Evolutionary conservation across 1,140 invertebrate genomes (phyloP).

Genomic region (Bombus vancouverensis): DNA sequence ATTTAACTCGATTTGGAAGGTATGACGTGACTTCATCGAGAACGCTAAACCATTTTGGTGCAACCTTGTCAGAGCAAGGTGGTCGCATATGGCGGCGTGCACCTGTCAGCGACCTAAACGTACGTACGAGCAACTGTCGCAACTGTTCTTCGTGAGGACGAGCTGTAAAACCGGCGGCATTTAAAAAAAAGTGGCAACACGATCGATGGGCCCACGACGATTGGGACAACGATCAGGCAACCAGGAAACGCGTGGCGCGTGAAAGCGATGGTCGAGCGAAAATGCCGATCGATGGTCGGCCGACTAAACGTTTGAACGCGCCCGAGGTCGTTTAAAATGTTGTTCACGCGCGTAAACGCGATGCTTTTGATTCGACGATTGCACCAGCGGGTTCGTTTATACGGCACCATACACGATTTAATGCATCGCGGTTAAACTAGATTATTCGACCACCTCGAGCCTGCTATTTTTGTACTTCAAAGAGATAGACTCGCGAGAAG

Average conservation of each 20-base stretch:
- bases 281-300: not conserved
- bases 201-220: slow-evolving; percentile 4
- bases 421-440: not conserved
- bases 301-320: not conserved
- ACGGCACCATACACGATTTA: not conserved
- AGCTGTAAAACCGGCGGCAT: slow-evolving; percentile 4
- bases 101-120: slow-evolving; percentile 57
- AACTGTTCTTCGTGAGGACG: slow-evolving; percentile 38
- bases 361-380: not conserved
- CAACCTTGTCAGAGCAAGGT: slow-evolving; percentile 67
- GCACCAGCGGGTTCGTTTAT: not conserved
- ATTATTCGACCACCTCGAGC: not conserved
- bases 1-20: slow-evolving; percentile 40
- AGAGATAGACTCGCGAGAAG: not conserved
- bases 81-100: slow-evolving; percentile 66
- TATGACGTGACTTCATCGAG: slow-evolving; percentile 49
- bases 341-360: not conserved
- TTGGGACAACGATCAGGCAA: not conserved
- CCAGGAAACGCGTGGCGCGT: not conserved
- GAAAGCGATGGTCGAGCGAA: not conserved
- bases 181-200: not conserved
- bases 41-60: slow-evolving; percentile 63
- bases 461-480: not conserved
- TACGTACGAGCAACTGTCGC: slow-evolving; percentile 45
- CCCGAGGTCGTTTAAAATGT: not conserved